phyloP scores from a whole-genome alignment of 2,113 vertebrate species.

The Perca schrenkii region DNA sequence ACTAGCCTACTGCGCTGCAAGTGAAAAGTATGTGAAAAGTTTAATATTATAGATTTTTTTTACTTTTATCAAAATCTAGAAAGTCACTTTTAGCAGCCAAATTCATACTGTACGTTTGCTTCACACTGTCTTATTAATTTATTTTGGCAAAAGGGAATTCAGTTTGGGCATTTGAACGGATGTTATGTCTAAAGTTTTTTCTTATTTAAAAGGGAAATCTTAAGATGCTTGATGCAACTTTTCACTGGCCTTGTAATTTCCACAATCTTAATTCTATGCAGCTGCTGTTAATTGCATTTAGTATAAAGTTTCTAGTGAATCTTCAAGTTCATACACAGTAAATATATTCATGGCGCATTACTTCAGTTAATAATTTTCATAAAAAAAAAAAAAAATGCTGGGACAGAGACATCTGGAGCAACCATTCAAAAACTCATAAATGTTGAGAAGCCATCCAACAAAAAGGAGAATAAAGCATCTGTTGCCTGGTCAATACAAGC shows the following conservation, averaged over 20 bases:
- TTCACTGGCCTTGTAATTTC: not conserved
- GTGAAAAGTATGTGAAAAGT: no score
- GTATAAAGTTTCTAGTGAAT: not conserved
- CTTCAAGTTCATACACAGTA: not conserved
- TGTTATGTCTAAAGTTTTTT: no score
- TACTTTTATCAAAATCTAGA: not conserved
- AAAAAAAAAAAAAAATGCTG: not conserved
- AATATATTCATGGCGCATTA: not conserved
- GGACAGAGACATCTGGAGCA: not conserved
- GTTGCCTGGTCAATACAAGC: not conserved
- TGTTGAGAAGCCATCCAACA: not conserved
- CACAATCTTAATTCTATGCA: not conserved
- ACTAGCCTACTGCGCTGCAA: no score
- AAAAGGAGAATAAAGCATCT: constrained; percentile 15
- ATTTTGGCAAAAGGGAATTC: no score
- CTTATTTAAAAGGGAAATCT: not conserved
- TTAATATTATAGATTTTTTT: no score
- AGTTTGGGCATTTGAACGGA: no score
- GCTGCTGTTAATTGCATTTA: not conserved
- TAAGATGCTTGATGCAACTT: not conserved
- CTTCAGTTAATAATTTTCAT: not conserved
- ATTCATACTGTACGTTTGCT: not conserved
- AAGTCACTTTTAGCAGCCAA: not conserved
- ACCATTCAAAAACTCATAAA: constrained; percentile 7
- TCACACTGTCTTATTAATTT: not conserved